phyloP scores from a whole-genome alignment of 2,113 vertebrate species.

The Cisticola juncidis region DNA sequence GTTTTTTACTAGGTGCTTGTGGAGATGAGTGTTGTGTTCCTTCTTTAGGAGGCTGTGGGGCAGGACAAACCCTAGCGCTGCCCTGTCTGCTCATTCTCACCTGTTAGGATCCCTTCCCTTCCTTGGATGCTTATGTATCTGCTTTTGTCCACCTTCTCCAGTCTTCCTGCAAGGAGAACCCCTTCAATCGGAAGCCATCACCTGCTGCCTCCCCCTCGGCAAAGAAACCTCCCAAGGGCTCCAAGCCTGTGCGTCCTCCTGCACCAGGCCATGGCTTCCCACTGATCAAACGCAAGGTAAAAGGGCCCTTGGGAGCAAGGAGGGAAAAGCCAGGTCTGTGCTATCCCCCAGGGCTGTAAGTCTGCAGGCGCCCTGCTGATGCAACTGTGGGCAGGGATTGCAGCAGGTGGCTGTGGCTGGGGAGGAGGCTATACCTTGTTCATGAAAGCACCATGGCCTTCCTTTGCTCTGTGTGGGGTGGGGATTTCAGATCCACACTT shows the following conservation, averaged over 20 bases:
- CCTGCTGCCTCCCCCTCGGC: conserved; percentile 69
- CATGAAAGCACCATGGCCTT: neutral
- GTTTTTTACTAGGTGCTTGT: neutral
- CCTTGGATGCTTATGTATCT: neutral
- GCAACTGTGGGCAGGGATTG: neutral
- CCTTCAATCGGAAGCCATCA: conserved; percentile 89
- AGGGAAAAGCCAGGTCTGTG: neutral
- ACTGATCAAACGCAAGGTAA: conserved; percentile 92
- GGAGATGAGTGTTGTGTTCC: neutral
- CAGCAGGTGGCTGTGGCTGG: neutral
- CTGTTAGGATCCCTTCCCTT: neutral
- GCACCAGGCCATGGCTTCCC: conserved; percentile 90
- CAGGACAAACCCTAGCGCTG: neutral
- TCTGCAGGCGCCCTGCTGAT: neutral
- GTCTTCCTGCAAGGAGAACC: conserved; percentile 87
- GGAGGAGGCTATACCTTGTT: neutral
- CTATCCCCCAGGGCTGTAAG: neutral
- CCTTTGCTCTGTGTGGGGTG: neutral
- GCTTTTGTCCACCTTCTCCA: conserved; percentile 14
- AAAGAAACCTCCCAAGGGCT: conserved; percentile 81
- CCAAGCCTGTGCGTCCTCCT: conserved; percentile 76
- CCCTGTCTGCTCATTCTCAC: neutral
- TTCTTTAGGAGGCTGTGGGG: neutral
- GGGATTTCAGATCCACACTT: neutral
- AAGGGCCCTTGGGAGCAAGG: neutral